Base-by-base conservation (phyloP, 2,888 invertebrate species). In the Noctuana brunneofusca region DNA sequence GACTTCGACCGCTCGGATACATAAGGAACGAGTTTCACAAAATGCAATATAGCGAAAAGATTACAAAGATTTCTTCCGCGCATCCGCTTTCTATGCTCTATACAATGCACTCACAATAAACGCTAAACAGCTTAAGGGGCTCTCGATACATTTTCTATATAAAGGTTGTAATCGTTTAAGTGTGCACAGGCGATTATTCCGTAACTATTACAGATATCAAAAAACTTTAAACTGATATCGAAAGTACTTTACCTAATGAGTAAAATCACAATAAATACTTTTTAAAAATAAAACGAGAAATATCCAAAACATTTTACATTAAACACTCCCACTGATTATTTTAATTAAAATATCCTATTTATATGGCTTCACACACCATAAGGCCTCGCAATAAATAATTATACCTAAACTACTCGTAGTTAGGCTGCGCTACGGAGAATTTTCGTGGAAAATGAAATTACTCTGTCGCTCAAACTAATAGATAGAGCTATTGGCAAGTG, bases 1-100 rank as follows among this genome's bases (percentile, higher is more conserved):
- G n/a, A n/a, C n/a, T n/a, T n/a, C n/a, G n/a, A n/a, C n/a, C n/a
- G n/a, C n/a, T n/a, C n/a, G n/a, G n/a, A n/a, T 46, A 43, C 18
- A 12, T 43, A 55, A 55, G 43, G 57, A 57, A 48, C 22, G 16
- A 38, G 16, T 46, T 48, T 50, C 38, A 58, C 49, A 58, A 41
- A 58, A 58, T 50, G 50, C 38, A 58, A 50, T 58, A 38, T 50
- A 58, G 38, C 46, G 27, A 27, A 27, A 58, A 58, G 50, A 58
- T 58, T 50, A 50, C 24, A 12, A 18, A 57, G 48, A 48, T 57
- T 57, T 56, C 43, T 46, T 57, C 57, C 30, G 20, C 27, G 57
- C 57, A 57, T 57, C 20, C 48, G 48, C 48, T 32, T 22, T 48
- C 32, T 32, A 22, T 22, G 32, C 18, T 32, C 27, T 30, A 30